Base-by-base conservation (phyloP, 1,140 invertebrate species). In the Mizuhopecten yessoensis region DNA sequence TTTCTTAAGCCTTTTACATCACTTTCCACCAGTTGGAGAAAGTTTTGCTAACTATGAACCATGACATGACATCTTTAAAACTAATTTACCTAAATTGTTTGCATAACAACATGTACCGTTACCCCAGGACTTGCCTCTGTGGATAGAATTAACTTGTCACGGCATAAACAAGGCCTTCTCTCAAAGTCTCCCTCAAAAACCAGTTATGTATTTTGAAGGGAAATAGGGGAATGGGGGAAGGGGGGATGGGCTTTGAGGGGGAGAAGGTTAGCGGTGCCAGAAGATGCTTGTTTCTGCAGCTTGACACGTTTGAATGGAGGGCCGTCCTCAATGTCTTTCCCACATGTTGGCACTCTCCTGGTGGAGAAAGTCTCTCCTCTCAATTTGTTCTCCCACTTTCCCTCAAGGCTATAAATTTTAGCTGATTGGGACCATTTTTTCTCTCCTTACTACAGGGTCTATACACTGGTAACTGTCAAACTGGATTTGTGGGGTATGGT, bases 21-120 rank as follows among this genome's bases (percentile, higher is more conserved):
- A 0, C 1, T 75, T 75, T 75, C 57, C 57, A 75, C 1, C 57
- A 75, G 23, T 75, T 29, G n/a, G 57, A 75, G 17, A 75, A 75
- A 75, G 57, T 75, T 75, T 29, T 75, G 57, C 57, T 75, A 5
- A 75, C 57, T 75, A 13, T 29, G 23, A 75, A 75, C 57, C 57
- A 75, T 75, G 57, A 75, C 57, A 75, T 29, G 57, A n/a, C 57
- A 75, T n/a, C 23, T 75, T 75, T 75, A 75, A 75, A 75, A 75
- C 57, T 75, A 75, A 75, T 75, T 75, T 75, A 29, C 57, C 57
- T 75, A 75, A 75, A 75, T 75, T 75, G 57, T 75, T 75, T 75
- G 57, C 57, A 75, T 75, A 75, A 75, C 57, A 75, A 75, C 57
- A 29, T 75, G 23, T 75, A 75, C 57, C 57, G 23, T n/a, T 29